These are phyloP conservation scores for Larimichthys polyactis DNA, from an alignment of 2,113 vertebrate species.

Conservation along the genomic window DNA sequence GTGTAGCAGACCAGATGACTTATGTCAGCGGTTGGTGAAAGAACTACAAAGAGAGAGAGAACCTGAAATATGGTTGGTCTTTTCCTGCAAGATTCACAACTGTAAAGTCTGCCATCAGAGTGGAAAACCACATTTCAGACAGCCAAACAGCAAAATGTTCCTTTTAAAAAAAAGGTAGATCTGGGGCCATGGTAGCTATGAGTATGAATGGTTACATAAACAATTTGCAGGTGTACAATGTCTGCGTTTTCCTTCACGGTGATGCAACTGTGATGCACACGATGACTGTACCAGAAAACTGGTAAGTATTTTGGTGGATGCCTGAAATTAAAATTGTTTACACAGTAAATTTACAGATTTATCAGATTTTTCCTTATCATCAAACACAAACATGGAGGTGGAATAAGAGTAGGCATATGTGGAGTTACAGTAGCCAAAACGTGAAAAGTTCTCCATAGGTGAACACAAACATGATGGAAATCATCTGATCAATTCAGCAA, in stretches of 20 bases:
- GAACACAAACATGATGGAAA: background rate
- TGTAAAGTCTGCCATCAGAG: background rate
- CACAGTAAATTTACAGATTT: background rate
- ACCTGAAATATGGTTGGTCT: background rate
- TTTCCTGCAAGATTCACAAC: background rate
- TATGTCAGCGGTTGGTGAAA: background rate
- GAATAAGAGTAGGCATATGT: background rate
- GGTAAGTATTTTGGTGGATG: background rate
- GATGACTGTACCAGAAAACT: background rate
- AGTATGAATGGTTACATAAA: constrained; percentile 4
- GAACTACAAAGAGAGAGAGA: background rate
- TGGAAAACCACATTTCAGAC: background rate
- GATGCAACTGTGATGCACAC: constrained; percentile 29
- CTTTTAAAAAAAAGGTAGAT: constrained; percentile 36
- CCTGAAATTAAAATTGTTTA: background rate
- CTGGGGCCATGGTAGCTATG: background rate
- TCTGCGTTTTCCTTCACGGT: background rate
- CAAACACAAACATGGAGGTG: background rate
- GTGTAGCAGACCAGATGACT: background rate
- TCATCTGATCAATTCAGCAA: background rate
- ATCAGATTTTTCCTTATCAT: background rate
- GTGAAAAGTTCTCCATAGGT: background rate
- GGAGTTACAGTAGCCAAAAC: background rate
- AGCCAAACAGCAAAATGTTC: constrained; percentile 49
- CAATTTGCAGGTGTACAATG: background rate